Evolutionary conservation across 2,797 vertebrate genomes (phyloP), one percentile per base, ranked within the genome.

Genomic region (Euphonia xanthogaster): DNA sequence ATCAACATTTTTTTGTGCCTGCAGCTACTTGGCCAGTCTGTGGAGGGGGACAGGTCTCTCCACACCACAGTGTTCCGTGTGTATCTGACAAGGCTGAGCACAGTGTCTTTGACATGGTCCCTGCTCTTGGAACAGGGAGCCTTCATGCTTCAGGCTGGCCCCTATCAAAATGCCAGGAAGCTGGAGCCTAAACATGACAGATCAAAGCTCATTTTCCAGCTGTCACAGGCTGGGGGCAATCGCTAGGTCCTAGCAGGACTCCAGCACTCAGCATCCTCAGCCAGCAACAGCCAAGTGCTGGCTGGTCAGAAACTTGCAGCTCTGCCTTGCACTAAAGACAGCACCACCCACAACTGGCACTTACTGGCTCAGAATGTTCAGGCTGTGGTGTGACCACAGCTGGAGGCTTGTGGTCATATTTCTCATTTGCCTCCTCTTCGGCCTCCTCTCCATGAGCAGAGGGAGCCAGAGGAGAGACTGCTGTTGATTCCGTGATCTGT

Each of bases 371-470:
- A 45, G 99, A 99, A 97, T 99, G 98, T 91, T 99, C 99, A 6
- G 99, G 99, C 81, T 99, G 98, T 18, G 99, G 98, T 7, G 99
- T 99, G 3, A 99, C 99, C 94, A 99, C 98, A 2, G 99, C 99
- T 0, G 99, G 99, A 25, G 98, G 97, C 73, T 99, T 98, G 16
- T 99, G 98, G 7, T 35, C 31, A 25, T 35, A 8, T 31, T 31
- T 8, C 8, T 53, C 30, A 53, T 31, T 98, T n/a, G 99, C 61
- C 33, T 99, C 99, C 5, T 99, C 99, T 28, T 99, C 98, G 12
- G 99, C 99, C 91, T 99, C 99, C 94, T 99, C 99, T 95, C 99
- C 99, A 44, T 99, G 99, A 79, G 99, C 99, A 27, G 99, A 99
- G 14, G 99, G 98, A 66, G 99, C 99, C 48, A 99, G 98, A 0